phyloP scores from a whole-genome alignment of 1,140 invertebrate genomes.

The Delia radicum region DNA sequence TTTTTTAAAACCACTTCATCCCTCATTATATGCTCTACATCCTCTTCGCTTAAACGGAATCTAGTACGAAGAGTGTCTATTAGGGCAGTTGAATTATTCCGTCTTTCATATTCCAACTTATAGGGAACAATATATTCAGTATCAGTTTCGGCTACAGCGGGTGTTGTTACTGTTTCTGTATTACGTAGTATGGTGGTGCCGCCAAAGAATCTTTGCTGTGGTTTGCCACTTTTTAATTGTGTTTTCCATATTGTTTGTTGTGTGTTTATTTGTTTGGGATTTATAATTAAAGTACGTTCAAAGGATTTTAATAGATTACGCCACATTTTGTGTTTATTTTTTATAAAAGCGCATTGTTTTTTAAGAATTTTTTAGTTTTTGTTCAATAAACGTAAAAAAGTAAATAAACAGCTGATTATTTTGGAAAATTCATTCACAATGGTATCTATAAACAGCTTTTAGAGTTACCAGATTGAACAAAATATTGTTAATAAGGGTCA shows the following conservation, averaged over 20 bases:
- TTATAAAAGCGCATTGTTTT: not conserved
- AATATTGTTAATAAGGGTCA: too few species aligned
- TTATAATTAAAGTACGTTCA: not conserved
- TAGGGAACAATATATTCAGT: constrained; percentile 41
- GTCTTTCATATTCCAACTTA: constrained; percentile 32
- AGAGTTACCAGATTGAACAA: too few species aligned
- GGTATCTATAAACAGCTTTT: too few species aligned
- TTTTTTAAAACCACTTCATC: constrained; percentile 3
- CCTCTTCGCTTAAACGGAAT: constrained; percentile 32
- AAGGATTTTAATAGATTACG: not conserved
- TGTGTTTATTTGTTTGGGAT: not conserved
- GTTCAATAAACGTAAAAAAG: not conserved
- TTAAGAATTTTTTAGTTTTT: not conserved
- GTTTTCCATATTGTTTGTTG: not conserved
- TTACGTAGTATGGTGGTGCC: not conserved
- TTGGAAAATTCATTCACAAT: too few species aligned
- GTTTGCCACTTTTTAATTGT: not conserved
- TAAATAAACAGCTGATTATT: too few species aligned
- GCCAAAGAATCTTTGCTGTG: not conserved
- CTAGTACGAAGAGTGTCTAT: constrained; percentile 33
- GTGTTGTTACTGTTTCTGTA: not conserved
- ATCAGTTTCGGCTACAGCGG: constrained; percentile 30
- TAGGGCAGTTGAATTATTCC: constrained; percentile 24
- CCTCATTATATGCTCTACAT: constrained; percentile 9
- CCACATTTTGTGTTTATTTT: constrained; percentile 4